Evolutionary conservation across 2,797 vertebrate genomes (phyloP), one percentile per base, ranked within the genome.

Genomic region (Gila robusta): DNA sequence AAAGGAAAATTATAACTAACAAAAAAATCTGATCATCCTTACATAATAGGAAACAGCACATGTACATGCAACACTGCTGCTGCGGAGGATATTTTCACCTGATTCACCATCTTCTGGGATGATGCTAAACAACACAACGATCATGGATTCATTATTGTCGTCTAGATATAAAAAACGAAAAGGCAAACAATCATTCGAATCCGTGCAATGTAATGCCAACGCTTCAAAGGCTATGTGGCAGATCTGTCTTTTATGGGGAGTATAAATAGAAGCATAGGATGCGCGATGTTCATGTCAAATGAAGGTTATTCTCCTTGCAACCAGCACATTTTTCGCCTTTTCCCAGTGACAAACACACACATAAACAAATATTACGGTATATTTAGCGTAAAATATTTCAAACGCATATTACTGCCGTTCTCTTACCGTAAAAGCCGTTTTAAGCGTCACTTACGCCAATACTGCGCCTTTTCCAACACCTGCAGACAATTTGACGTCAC

Each of bases 371-470:
- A 11, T 1, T 12, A 28, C 4, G 64, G 12, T 59, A 4, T 10
- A 32, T 79, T 17, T 37, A 32, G 19, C 47, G 37, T 81, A 32
- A 79, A 39, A 82, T 35, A 39, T 77, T 72, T 39, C 41, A 85
- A 54, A 32, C 35, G 10, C 88, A 54, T 0, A 88, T 85, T 67
- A 89, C 79, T 86, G 69, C 47, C 39, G 23, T 89, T 90, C 88
- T 73, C 94, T 76, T 86, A 96, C 95, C 95, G 95, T 94, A 92
- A 82, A 89, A 91, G 85, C 91, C 91, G 91, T 93, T 77, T 93
- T 91, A 90, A 88, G 91, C 91, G 92, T 91, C 89, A 94, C 84
- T 94, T 93, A 89, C 94, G 93, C 93, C 89, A 91, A 88, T 79
- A 89, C 87, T 89, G 89, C 89, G 90, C 91, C 89, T 90, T 91